Base-by-base conservation (phyloP, 1,140 invertebrate species). In the Anastatus disparis region DNA sequence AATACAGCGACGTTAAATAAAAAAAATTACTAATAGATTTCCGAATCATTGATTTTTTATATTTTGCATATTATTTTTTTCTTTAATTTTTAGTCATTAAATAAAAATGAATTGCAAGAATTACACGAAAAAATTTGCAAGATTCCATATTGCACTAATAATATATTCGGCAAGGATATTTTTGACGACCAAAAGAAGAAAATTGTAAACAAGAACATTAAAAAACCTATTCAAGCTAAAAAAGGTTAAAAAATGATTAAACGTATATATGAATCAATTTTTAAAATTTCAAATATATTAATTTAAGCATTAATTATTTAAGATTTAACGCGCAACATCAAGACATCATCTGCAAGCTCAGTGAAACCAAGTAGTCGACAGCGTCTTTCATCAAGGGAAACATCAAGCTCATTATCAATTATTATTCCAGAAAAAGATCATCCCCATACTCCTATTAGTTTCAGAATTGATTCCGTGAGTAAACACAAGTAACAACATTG, bases 81-180 rank as follows among this genome's bases (percentile, higher is more conserved):
- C n/a, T n/a, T n/a, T n/a, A n/a, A n/a, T 4, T 65, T 40, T 40
- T 4, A 70, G 69, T 46, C 40, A 9, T n/a, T 70, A 7, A 63
- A 24, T 12, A 13, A n/a, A n/a, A 70, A 22, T 2, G 20, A 63
- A 6, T 24, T 56, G 17, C 40, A 56, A 26, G 22, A 56, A 4
- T 22, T 70, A 7, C 69, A 71, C 24, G 22, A 58, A n/a, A 26
- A 22, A 20, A 71, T 71, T 22, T 63, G 52, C 26, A 67, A 46
- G n/a, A 48, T 2, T 9, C 27, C 29, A 12, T 0, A 24, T 0
- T 71, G 52, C 24, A 2, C 29, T 2, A 38, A 12, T 1, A 55
- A 17, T 20, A 12, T 10, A 0, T 50, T 42, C 22, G 48, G 44
- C 26, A 53, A 17, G 7, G 50, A 64, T 20, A 13, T 27, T 9